Evolutionary conservation across 2,113 vertebrate species (phyloP), one percentile per base, ranked within the genome.

Genomic region (Casuarius casuarius): DNA sequence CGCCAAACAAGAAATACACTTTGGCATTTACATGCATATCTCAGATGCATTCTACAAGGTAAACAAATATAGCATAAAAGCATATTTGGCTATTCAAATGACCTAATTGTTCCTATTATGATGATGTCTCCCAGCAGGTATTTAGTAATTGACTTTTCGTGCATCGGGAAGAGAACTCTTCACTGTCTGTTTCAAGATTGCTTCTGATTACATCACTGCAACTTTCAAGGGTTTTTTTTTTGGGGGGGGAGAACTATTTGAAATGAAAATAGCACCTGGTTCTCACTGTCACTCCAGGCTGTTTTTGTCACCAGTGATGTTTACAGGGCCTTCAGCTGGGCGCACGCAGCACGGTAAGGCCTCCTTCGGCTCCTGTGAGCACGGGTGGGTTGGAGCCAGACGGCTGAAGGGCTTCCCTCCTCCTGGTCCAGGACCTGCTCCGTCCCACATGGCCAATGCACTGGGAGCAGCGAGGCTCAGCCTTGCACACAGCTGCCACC

Each of bases 61-160:
- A 97, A 96, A 97, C 94, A 97, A 94, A 95, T 94, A 74, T 1
- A 3, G 92, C 87, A 96, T 95, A 91, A 96, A 97, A 97, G 80
- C 87, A 35, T 66, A 84, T 76, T 86, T 91, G 87, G 89, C 78
- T 95, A 97, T 95, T 97, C 95, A 96, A 96, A 89, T 87, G 42
- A 28, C 70, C 83, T 68, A 18, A 81, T 94, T 94, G 90, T 92
- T 94, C 74, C 76, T 74, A 96, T 87, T 92, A 97, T 75, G 89
- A 89, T 90, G 87, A 94, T 76, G 85, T 92, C 80, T 96, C 90
- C 89, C 9, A 12, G 88, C 61, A 85, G 58, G 87, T 91, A 83
- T 84, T 93, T 82, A 95, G 72, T 93, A 92, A 83, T 84, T 90
- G 61, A 68, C 74, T 93, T 96, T 85, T 86, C 76, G 13, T 35